Base-by-base conservation (phyloP, 2,797 vertebrate species). In the Yasuhikotakia modesta region DNA sequence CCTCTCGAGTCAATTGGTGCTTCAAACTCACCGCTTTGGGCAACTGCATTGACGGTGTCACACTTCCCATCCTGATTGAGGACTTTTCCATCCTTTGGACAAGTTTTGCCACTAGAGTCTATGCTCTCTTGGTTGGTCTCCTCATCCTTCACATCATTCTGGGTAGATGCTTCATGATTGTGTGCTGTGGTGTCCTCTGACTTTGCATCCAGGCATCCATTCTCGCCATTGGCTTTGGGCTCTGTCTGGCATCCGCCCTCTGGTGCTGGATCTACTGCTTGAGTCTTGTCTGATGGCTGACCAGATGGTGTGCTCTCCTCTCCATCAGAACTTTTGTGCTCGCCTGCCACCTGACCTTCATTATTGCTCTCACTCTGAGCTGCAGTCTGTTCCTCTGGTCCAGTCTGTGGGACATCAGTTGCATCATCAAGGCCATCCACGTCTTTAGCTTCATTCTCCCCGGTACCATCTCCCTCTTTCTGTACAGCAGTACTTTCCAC, bases 21-120 rank as follows among this genome's bases (percentile, higher is more conserved):
- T 82, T 79, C 83, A 87, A 85, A 93, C 93, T 94, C 92, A 94
- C 93, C 93, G 85, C 92, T 94, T 87, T 87, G 82, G 78, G 80
- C 76, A 90, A 84, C 85, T 79, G 86, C 76, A 64, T 84, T 86
- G 89, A 91, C 90, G 84, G 90, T 43, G 88, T 85, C 58, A 81
- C 87, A 80, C 85, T 85, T 86, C 50, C 82, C 80, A 10, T 86
- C 86, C 70, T 83, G 84, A 77, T 88, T 92, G 85, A 93, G 89
- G 87, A 92, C 91, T 90, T 91, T 92, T 79, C 91, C 86, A 73
- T 92, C 93, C 84, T 70, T 77, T 57, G 21, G 65, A 78, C 84
- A 85, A 43, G 61, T 67, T 70, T 85, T 87, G 55, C 81, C 85
- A 66, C 66, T 82, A 73, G 78, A 70, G 71, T 68, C 71, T 75